These are phyloP conservation scores for Protosalanx chinensis DNA, from an alignment of 2,797 vertebrate species.

Conservation along the genomic window DNA sequence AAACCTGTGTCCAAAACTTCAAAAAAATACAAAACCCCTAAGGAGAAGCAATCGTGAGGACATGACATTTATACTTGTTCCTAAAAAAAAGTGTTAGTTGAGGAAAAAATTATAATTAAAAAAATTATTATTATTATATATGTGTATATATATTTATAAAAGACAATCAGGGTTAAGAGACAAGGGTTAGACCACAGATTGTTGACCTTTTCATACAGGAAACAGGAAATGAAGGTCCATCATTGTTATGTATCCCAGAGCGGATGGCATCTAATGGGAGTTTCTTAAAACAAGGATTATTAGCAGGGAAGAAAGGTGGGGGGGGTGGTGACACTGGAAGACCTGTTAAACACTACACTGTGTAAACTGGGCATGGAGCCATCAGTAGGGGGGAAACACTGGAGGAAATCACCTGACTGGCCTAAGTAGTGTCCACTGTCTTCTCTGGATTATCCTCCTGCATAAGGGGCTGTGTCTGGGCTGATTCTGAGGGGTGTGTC, in stretches of 20 bases:
- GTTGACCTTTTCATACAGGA: slow-evolving; percentile 55
- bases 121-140: neutral
- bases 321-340: slow-evolving; percentile 19
- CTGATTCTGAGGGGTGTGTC: neutral
- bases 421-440: neutral
- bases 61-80: slow-evolving; percentile 62
- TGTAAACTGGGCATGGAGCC: neutral
- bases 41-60: slow-evolving; percentile 74
- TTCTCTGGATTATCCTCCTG: neutral
- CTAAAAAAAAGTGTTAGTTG: slow-evolving; percentile 34
- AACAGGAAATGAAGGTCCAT: slow-evolving; percentile 52
- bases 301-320: slow-evolving; percentile 23
- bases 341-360: slow-evolving; percentile 28
- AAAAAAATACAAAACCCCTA: slow-evolving; percentile 56
- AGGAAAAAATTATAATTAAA: slow-evolving; percentile 37
- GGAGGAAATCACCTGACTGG: neutral
- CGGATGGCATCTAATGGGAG: slow-evolving; percentile 45
- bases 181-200: slow-evolving; percentile 52
- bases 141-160: slow-evolving; percentile 11
- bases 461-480: neutral
- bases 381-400: too few relatives aligned
- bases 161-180: slow-evolving; percentile 39
- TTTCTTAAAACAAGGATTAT: slow-evolving; percentile 47
- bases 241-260: slow-evolving; percentile 41
- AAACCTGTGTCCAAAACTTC: slow-evolving; percentile 57